Percentiles rank a stretch among this genome's conserved stretches.
Conservation (phyloP, 2,888 invertebrate species). For the Fragum whitleyi region DNA sequence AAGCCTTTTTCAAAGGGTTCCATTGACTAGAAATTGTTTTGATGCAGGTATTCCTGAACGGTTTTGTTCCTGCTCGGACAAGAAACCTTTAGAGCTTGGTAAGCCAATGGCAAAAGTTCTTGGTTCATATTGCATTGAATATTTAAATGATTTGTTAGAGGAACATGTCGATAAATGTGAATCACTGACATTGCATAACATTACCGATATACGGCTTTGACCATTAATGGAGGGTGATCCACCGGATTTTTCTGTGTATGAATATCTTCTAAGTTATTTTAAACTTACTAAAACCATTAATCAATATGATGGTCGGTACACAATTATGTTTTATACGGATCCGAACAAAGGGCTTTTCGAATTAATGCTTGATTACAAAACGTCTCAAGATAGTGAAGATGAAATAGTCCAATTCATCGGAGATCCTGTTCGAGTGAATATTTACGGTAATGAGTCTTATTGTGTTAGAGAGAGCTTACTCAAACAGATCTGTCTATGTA, state of each 20-base stretch:
- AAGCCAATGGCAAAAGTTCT: constrained; percentile 46
- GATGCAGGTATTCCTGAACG: constrained; percentile 92
- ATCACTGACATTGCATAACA: constrained; percentile 63
- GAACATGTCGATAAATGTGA: constrained; percentile 71
- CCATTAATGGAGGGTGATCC: neutral
- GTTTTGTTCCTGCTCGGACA: constrained; percentile 94
- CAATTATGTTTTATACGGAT: constrained; percentile 88
- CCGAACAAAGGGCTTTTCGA: constrained; percentile 92
- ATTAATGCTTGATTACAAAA: constrained; percentile 89
- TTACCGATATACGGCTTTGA: constrained; percentile 44
- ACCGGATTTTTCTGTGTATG: neutral
- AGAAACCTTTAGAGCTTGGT: constrained; percentile 69
- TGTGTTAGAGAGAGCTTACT: constrained; percentile 77
- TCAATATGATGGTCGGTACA: constrained; percentile 82
- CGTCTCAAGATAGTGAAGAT: constrained; percentile 76
- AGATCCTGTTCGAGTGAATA: constrained; percentile 86
- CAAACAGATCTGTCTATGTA: constrained; percentile 59
- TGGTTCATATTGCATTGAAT: neutral
- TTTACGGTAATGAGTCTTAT: constrained; percentile 84
- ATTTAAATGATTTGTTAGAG: constrained; percentile 84
- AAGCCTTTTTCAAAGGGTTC: constrained; percentile 92
- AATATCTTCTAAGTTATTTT: neutral
- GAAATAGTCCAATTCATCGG: constrained; percentile 87
- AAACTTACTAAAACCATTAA: neutral
- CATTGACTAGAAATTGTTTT: constrained; percentile 90